phyloP scores from a whole-genome alignment of 1,140 invertebrate species.

The Lepidostoma basale region DNA sequence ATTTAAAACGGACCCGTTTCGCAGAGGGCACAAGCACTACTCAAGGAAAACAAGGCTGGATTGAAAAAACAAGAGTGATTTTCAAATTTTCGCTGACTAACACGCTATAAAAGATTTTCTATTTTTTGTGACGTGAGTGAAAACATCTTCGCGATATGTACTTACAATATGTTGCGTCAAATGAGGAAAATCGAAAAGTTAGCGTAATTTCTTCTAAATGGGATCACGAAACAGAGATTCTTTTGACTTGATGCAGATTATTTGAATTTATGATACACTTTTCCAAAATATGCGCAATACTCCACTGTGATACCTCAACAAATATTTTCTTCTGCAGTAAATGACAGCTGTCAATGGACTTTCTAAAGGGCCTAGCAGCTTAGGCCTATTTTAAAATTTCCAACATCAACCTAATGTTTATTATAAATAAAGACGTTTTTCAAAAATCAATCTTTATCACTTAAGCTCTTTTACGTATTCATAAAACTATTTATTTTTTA shows the following conservation, averaged over 20 bases:
- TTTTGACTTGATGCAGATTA: neutral
- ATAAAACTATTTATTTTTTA: neutral
- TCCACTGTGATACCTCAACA: conserved; percentile 9
- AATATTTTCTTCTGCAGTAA: conserved; percentile 24
- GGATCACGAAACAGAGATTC: neutral
- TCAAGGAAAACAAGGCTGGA: neutral
- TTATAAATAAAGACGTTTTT: neutral
- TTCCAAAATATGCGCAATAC: conserved; percentile 29
- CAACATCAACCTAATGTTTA: neutral
- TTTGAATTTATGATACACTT: neutral
- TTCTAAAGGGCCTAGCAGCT: conserved; percentile 17
- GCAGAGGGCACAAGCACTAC: neutral
- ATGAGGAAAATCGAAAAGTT: conserved; percentile 3
- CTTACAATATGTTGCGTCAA: conserved; percentile 37
- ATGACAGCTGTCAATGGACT: conserved; percentile 38
- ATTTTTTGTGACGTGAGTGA: conserved; percentile 9
- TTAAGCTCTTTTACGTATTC: neutral
- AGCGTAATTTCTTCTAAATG: neutral
- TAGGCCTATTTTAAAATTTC: neutral
- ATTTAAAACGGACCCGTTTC: neutral
- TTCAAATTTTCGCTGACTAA: neutral
- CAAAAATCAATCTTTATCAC: neutral
- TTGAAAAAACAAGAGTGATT: neutral
- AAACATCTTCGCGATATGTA: neutral
- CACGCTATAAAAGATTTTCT: neutral